Evolutionary conservation across 2,113 vertebrate species (phyloP).

Genomic region (Semicossyphus pulcher): DNA sequence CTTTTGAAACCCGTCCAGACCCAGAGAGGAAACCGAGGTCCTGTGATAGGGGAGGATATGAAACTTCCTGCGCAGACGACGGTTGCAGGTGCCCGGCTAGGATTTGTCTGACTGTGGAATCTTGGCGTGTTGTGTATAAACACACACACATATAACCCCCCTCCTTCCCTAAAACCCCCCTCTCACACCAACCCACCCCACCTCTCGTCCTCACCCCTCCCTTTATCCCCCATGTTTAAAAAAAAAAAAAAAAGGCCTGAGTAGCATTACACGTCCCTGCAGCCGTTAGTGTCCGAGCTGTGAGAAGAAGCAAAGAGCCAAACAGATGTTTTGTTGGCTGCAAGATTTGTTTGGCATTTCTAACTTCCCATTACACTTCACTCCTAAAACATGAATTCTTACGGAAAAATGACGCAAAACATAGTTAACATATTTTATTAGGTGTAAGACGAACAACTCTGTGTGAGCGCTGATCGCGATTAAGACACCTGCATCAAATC

Average conservation of each 20-base stretch:
- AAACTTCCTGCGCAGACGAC: conserved; percentile 88
- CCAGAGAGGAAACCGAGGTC: conserved; percentile 83
- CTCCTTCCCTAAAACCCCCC: not conserved
- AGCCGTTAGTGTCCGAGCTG: conserved; percentile 77
- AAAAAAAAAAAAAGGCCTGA: conserved; percentile 48
- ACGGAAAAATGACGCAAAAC: conserved; percentile 46
- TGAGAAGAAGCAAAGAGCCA: conserved; percentile 81
- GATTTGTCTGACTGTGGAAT: conserved; percentile 84
- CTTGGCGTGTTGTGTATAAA: conserved; percentile 80
- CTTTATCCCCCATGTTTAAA: not conserved
- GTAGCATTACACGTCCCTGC: conserved; percentile 78
- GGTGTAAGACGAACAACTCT: not conserved
- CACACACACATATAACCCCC: conserved; percentile 48
- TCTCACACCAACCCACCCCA: not conserved
- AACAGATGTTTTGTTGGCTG: conserved; percentile 86
- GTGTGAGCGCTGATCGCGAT: not conserved
- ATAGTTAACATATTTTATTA: not conserved
- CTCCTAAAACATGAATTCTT: conserved; percentile 39
- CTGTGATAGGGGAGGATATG: conserved; percentile 88
- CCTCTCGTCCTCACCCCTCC: not conserved
- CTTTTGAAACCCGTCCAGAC: conserved; percentile 81
- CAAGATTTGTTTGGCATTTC: conserved; percentile 80
- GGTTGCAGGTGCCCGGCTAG: conserved; percentile 85
- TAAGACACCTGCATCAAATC: not conserved
- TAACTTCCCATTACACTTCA: conserved; percentile 64